Conservation (phyloP, 1,140 invertebrate genomes). For the Rhopalosiphum padi region DNA sequence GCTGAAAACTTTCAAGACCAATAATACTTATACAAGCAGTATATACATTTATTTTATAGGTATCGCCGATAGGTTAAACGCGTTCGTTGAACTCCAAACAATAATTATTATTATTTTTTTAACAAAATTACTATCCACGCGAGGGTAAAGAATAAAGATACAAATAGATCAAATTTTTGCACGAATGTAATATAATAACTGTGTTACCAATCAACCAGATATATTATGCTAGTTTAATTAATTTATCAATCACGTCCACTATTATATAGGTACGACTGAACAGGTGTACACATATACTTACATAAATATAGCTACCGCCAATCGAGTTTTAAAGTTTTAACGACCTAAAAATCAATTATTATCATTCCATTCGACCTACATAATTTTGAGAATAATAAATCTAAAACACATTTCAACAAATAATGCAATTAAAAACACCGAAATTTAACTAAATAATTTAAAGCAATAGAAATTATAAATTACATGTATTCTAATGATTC, state of each 20-base stretch:
- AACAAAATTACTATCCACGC: not conserved
- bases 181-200: conserved; percentile 21
- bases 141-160: not conserved
- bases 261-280: not conserved
- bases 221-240: conserved; percentile 7
- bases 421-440: not conserved
- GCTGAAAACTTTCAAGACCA: not conserved
- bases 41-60: not conserved
- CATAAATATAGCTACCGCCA: not conserved
- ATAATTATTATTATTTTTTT: conserved; percentile 3
- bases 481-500: not conserved
- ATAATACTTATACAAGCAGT: not conserved
- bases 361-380: not conserved
- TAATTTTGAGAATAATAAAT: not conserved
- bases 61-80: not conserved
- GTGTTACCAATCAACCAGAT: not conserved
- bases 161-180: conserved; percentile 4
- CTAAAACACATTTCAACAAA: not conserved
- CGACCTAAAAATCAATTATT: not conserved
- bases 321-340: conserved; percentile 16
- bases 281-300: not conserved
- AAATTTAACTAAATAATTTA: not conserved
- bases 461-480: not conserved
- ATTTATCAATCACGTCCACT: conserved; percentile 12
- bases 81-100: conserved; percentile 20